These are phyloP conservation scores for Oxyteleia sp. DNA, from an alignment of 2,888 invertebrate genomes.

Conservation along the genomic window DNA sequence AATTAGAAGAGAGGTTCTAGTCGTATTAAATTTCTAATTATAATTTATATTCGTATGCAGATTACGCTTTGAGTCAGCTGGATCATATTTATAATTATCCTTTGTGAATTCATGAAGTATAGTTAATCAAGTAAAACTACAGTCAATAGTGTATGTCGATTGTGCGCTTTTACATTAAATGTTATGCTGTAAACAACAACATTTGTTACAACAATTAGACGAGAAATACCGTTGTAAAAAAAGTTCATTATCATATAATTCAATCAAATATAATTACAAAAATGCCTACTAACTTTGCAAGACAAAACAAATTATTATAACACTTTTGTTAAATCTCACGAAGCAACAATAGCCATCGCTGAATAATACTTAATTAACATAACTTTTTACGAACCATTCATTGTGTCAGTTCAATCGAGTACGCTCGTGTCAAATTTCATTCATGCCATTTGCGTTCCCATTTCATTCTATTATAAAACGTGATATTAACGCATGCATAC, in stretches of 20 bases:
- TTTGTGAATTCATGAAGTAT: conserved; percentile 18
- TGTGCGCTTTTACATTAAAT: no score
- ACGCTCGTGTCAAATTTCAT: conserved; percentile 20
- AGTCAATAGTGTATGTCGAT: no score
- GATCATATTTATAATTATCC: conserved; percentile 22
- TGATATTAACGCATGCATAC: conserved; percentile 24
- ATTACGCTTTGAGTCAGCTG: conserved; percentile 13
- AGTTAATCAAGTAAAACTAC: conserved; percentile 11
- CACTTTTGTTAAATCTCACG: no score
- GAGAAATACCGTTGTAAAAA: no score
- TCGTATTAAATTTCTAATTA: conserved; percentile 33
- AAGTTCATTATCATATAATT: background rate
- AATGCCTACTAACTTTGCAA: no score
- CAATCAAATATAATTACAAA: no score
- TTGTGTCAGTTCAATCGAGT: conserved; percentile 11
- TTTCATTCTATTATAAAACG: conserved; percentile 26
- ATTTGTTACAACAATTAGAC: no score
- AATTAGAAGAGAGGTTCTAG: conserved; percentile 5
- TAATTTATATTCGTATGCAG: conserved; percentile 29
- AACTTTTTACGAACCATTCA: conserved; percentile 1
- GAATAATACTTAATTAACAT: no score
- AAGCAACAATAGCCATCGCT: no score
- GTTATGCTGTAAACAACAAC: no score
- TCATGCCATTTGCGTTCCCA: conserved; percentile 17
- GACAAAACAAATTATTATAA: no score